phyloP scores from a whole-genome alignment of 2,113 vertebrate genomes.

The Carettochelys insculpta region DNA sequence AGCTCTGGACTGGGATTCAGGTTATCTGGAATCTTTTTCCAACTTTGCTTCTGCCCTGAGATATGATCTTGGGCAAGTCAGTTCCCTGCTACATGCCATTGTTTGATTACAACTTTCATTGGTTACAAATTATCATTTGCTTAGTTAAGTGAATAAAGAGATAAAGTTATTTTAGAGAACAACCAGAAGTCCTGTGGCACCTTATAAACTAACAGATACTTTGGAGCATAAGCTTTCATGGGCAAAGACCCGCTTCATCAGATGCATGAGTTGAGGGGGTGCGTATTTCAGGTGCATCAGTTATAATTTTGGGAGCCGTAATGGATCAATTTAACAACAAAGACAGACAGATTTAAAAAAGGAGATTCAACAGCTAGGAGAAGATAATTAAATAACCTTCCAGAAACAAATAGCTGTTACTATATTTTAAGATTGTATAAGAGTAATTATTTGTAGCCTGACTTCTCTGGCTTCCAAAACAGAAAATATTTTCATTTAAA shows the following conservation, averaged over 20 bases:
- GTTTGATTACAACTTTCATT: neutral
- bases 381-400: constrained; percentile 1
- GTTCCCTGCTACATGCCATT: rapidly evolving
- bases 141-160: neutral
- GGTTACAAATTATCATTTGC: no score
- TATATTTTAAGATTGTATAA: neutral
- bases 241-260: no score
- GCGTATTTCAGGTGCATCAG: no score
- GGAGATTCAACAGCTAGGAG: neutral
- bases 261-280: no score
- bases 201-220: no score
- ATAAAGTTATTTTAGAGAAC: neutral
- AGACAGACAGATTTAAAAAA: neutral
- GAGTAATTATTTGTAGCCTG: constrained; percentile 5
- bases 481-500: neutral
- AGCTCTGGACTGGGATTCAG: rapidly evolving
- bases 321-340: neutral
- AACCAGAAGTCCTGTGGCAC: no score
- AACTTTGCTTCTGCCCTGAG: neutral
- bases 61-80: neutral
- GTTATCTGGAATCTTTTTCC: neutral
- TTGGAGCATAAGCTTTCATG: no score
- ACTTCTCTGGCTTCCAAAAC: constrained; percentile 11
- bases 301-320: neutral
- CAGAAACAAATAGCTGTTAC: constrained; percentile 20